phyloP scores from a whole-genome alignment of 1,140 invertebrate genomes.

The Rhopalosiphum maidis region DNA sequence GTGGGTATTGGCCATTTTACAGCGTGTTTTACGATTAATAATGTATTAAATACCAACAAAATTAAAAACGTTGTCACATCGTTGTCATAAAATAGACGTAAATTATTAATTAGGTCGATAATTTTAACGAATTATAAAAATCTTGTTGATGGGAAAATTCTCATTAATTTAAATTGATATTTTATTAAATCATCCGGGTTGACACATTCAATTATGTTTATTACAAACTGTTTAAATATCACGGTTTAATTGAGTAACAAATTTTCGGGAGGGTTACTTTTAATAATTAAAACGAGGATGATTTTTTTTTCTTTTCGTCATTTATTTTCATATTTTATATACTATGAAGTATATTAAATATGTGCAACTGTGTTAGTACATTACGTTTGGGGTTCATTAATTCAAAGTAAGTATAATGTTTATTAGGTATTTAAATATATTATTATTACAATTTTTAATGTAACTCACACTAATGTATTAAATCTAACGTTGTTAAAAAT shows the following conservation, averaged over 20 bases:
- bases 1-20: not conserved
- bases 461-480: not conserved
- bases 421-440: not conserved
- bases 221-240: not conserved
- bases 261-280: not conserved
- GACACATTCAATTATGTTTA: not conserved
- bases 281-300: not conserved
- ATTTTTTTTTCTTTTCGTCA: not conserved
- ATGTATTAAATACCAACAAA: not conserved
- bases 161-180: conserved; percentile 6
- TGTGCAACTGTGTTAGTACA: not conserved
- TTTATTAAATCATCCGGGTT: not conserved
- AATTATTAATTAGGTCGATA: not conserved
- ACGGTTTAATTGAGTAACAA: not conserved
- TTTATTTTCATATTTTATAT: not conserved
- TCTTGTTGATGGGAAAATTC: not conserved
- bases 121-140: not conserved
- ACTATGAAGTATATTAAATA: too few species aligned
- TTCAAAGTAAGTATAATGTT: not conserved
- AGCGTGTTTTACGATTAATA: not conserved
- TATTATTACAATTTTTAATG: not conserved
- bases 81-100: not conserved
- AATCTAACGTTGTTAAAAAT: not conserved
- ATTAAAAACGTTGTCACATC: not conserved
- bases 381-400: not conserved